Evolutionary conservation across 2,797 vertebrate species (phyloP), one percentile per base, ranked within the genome.

Genomic region (Poeciliopsis paucimaculata): DNA sequence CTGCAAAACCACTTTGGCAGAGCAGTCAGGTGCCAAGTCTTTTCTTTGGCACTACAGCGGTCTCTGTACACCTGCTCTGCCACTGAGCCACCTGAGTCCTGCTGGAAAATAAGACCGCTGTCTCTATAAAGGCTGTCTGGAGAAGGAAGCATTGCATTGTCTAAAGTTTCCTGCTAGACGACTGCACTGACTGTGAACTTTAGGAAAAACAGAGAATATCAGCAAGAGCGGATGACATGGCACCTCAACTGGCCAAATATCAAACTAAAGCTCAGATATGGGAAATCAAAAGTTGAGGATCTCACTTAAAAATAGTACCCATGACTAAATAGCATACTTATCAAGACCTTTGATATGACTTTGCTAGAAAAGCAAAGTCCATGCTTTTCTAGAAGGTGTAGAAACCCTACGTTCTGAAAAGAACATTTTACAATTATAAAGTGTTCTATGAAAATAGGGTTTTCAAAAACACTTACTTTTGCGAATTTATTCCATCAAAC

Each of bases 401-500:
- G 43, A 3, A 71, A 28, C 68, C 68, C 41, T 28, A 12, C 26
- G 46, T 71, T 16, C 15, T 5, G 13, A 46, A 28, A 7, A 28
- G 26, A 71, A n/a, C 1, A 13, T 45, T 71, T 71, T 43, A n/a
- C 2, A 12, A 5, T 7, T 70, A 1, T 45, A 71, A 45, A 7
- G 5, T 31, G 12, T 49, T 15, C 73, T 49, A 60, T 68, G 47
- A 1, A 0, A 16, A 9, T n/a, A 77, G 11, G 47, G 1, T 68
- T 68, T 39, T 13, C 23, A 68, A 72, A 72, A 2, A 71, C 0
- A 1, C 88, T 90, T 95, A 98, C 98, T 98, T 98, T 85, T 98
- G 98, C 47, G 97, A 97, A 82, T 97, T 98, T 92, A 98, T 98
- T 74, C 97, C 98, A 85, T 98, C 97, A 90, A 98, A 98, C 28